Evolutionary conservation across 2,113 vertebrate genomes (phyloP), one percentile per base, ranked within the genome.

Genomic region (Apaloderma vittatum): DNA sequence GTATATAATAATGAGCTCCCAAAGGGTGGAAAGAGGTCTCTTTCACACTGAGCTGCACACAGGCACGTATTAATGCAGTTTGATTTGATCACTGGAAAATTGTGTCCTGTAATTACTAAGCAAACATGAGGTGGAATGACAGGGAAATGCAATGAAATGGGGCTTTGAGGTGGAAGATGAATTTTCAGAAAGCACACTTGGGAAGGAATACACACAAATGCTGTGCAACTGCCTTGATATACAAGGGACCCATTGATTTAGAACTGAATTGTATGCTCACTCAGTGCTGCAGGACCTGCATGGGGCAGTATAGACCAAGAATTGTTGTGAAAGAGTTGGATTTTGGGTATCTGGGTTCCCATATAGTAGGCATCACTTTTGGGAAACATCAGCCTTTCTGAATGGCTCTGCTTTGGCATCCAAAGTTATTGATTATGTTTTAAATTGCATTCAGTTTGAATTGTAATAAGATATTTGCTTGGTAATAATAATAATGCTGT

Each of bases 1-100:
- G 58, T 92, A 77, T 91, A 61, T 72, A 97, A 95, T 97, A 97
- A 97, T 97, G 95, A 97, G 95, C 67, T 96, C 96, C 96, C 94
- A 43, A 86, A 86, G 96, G 95, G 91, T 86, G 40, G 70, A 95
- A 86, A 91, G 88, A 95, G 45, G 46, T 70, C 10, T 82, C 80
- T 93, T 95, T 96, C 94, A 96, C 80, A 93, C 80, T 58, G 94
- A 86, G 80, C 81, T 83, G 77, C 89, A 94, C 84, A 79, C 62
- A 87, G 85, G 78, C 88, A 84, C 4, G 7, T 92, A 96, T 94
- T 95, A 94, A 81, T 94, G 86, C 61, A 91, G 88, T 90, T 96
- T 92, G 92, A 96, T 97, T 91, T 91, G 93, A 90, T 96, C 93
- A 89, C 86, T 97, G 95, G 94, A 97, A 97, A 94, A 93, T 80